Evolutionary conservation across 2,797 vertebrate species (phyloP), one percentile per base, ranked within the genome.

Genomic region (Halcyon leucocephala): DNA sequence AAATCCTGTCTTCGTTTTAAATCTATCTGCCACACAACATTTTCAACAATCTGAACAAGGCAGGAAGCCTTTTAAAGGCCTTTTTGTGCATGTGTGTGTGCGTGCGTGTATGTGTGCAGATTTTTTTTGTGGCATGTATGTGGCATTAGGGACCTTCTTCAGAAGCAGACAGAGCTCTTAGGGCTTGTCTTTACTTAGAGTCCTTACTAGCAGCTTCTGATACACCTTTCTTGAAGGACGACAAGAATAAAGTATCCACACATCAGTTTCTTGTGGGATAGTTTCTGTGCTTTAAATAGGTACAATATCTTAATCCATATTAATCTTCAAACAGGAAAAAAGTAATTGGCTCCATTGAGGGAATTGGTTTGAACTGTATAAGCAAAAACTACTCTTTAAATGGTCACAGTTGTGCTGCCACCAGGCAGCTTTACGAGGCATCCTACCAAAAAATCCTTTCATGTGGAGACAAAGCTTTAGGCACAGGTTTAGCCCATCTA

Each of bases 401-500:
- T 54, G 57, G 44, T 79, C 78, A 77, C 51, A 82, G 69, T 52
- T 89, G 49, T 7, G 2, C 54, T 96, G 49, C 89, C 41, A 89
- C 69, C 6, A 89, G 51, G 52, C 71, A 94, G 73, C 69, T 74
- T 82, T 83, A 62, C 0, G 2, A 61, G 48, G 51, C 55, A 67
- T 62, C 33, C 44, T 74, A 65, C 37, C 74, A 54, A 78, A 92
- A 86, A 92, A 64, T 37, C 71, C 35, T 89, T 89, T 86, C 74
- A 71, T 64, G 64, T 52, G 25, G 42, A 77, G 70, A 25, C 31
- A 71, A 80, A 37, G 37, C 74, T 92, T 89, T 85, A 89, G 35
- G 52, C 71, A 89, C 71, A 89, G 90, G 83, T 94, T 93, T 96
- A 70, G 90, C 37, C 52, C 52, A 60, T 92, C 35, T 89, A 48